A percentile compares a stretch with the other conserved stretches of the same genome.
These are phyloP conservation scores for Dryobotodes eremita DNA, from an alignment of 2,888 invertebrate species.

Conservation along the genomic window DNA sequence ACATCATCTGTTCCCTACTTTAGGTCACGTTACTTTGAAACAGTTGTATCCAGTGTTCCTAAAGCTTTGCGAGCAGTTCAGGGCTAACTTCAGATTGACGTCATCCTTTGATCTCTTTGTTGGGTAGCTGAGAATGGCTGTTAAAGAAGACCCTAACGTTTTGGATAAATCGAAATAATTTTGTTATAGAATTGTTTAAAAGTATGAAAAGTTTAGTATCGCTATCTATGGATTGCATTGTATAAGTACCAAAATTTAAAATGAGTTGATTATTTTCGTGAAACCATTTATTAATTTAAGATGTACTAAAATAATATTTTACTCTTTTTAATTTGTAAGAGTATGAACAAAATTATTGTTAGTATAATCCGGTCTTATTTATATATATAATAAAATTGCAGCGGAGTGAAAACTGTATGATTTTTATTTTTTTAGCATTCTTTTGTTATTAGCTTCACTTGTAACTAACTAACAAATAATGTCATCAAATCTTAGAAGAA, in stretches of 20 bases:
- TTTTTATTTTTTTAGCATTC: too few relatives aligned
- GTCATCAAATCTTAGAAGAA: too few relatives aligned
- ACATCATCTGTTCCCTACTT: constrained; percentile 95
- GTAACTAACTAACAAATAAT: too few relatives aligned
- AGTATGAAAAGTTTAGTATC: too few relatives aligned
- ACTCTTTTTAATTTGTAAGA: not conserved
- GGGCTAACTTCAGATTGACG: constrained; percentile 86
- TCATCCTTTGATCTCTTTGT: constrained; percentile 80
- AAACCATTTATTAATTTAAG: not conserved
- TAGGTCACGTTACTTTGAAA: constrained; percentile 93
- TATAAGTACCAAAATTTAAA: not conserved
- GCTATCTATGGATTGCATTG: not conserved
- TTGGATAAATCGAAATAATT: constrained; percentile 31
- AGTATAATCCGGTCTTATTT: not conserved
- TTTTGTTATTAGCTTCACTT: too few relatives aligned
- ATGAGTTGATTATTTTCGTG: not conserved
- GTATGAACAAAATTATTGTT: not conserved
- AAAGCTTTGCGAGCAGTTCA: constrained; percentile 92
- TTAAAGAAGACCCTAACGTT: constrained; percentile 77
- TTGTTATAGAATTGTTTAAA: not conserved
- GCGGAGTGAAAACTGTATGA: too few relatives aligned
- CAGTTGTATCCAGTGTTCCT: constrained; percentile 92
- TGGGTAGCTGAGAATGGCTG: constrained; percentile 80
- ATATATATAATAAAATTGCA: too few relatives aligned
- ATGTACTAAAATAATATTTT: not conserved